Evolutionary conservation across 2,797 vertebrate genomes (phyloP).

Genomic region (Delichon dasypus): DNA sequence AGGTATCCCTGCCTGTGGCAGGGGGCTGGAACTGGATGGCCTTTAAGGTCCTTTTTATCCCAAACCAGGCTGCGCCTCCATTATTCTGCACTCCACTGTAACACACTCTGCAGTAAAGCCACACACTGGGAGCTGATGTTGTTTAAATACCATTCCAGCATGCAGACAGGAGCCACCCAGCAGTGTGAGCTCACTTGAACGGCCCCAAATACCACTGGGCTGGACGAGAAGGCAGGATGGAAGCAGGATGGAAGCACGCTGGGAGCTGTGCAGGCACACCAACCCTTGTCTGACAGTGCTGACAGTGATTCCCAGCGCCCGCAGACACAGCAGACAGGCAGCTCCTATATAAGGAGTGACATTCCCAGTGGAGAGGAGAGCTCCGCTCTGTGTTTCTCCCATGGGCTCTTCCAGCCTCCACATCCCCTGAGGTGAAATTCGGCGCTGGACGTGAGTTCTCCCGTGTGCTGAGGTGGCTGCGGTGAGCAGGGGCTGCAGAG

Average conservation of each 20-base stretch:
- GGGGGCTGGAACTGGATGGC: neutral
- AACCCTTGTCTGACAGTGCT: neutral
- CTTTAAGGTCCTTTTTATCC: neutral
- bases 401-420: neutral
- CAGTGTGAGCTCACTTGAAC: neutral
- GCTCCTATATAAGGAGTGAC: neutral
- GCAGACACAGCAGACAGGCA: neutral
- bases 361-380: neutral
- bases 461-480: neutral
- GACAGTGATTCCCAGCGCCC: neutral
- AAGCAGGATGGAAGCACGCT: too few relatives aligned
- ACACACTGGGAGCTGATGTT: accelerated
- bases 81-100: neutral
- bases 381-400: neutral
- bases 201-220: neutral
- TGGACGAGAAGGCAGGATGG: neutral
- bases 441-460: accelerated
- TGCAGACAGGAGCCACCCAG: neutral
- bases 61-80: neutral
- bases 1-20: neutral
- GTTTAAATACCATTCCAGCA: neutral
- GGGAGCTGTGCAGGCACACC: neutral
- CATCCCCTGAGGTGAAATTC: neutral
- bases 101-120: accelerated
- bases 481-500: neutral